Base-by-base conservation (phyloP, 2,888 invertebrate species). In the Neoaliturus tenellus region DNA sequence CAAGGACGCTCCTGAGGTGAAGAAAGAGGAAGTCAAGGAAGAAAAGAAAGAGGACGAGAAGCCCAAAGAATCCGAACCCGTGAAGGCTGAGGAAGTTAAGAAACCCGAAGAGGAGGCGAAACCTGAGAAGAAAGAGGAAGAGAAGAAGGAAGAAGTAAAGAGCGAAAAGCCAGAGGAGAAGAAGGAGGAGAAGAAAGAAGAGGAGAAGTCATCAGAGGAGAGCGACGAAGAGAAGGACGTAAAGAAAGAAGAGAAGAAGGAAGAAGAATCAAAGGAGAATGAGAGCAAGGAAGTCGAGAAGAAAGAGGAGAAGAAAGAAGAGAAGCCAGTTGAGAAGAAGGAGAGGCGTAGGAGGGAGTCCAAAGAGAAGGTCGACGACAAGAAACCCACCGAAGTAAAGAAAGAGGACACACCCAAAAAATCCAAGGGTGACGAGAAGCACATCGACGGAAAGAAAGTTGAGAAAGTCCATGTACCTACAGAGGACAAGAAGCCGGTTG, bases 41-140 rank as follows among this genome's bases (percentile, higher is more conserved):
- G 86, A 88, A 75, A 82, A 51, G 58, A 87, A 85, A 67, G 51
- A 84, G n/a, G 85, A 88, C 82, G 91, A 90, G 84, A 88, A 89
- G 86, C 89, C 90, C 51, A 89, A 90, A 85, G 91, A 90, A 83
- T 86, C 87, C 8, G 83, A 88, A n/a, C 88, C 88, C 73, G 88
- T 88, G 86, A 89, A 89, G 87, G 88, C 89, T 78, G 89, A 89
- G 87, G 87, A 89, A 25, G 89, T 89, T 85, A 82, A 83, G 23
- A 85, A 86, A 75, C 84, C 84, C 14, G 85, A 86, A 82, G 85
- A 88, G 69, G 35, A 25, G 8, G 69, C 25, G 23, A 39, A 85
- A 41, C 55, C 81, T 62, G 69, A 87, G 80, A 85, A 81, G 28
- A 73, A 23, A 69, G 28, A 41, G 48, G 75, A 62, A 69, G 69